Percentiles rank a stretch among this genome's conserved stretches.
These are phyloP conservation scores for Penaeus japonicus DNA, from an alignment of 1,140 invertebrate species.

Conservation along the genomic window DNA sequence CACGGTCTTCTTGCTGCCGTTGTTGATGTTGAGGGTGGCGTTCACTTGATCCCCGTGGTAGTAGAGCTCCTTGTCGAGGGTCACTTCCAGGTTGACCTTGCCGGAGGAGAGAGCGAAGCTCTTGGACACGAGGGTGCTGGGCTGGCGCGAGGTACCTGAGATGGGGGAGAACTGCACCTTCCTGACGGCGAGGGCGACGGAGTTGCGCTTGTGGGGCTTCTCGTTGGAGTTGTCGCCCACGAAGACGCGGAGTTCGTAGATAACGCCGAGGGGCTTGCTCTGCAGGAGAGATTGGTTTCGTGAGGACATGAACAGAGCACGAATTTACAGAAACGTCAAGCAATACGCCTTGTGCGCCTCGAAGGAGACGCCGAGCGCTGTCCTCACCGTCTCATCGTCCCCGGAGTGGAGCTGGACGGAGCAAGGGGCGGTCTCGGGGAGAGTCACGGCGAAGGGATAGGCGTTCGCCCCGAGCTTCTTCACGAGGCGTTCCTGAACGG, in stretches of 20 bases:
- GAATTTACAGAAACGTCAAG: too few species aligned
- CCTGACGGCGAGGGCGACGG: background rate
- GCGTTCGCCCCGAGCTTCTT: slow-evolving; percentile 60
- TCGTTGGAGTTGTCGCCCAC: slow-evolving; percentile 83
- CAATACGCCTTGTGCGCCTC: background rate
- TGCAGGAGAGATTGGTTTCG: slow-evolving; percentile 57
- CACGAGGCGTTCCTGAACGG: slow-evolving; percentile 67
- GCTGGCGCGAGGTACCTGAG: slow-evolving; percentile 75
- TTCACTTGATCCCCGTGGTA: slow-evolving; percentile 92
- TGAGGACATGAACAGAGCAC: too few species aligned
- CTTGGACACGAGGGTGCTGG: slow-evolving; percentile 87
- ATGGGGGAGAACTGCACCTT: slow-evolving; percentile 77
- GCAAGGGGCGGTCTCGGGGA: slow-evolving; percentile 71
- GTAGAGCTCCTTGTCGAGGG: slow-evolving; percentile 96
- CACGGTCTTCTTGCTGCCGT: slow-evolving; percentile 87
- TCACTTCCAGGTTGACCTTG: slow-evolving; percentile 90
- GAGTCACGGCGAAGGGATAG: slow-evolving; percentile 54
- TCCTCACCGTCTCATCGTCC: slow-evolving; percentile 72
- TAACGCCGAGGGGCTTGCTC: slow-evolving; percentile 89
- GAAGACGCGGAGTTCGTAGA: slow-evolving; percentile 84
- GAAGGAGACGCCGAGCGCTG: background rate
- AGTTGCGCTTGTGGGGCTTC: slow-evolving; percentile 76
- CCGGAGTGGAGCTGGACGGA: slow-evolving; percentile 82
- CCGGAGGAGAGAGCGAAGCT: slow-evolving; percentile 84
- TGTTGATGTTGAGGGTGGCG: slow-evolving; percentile 82